Base-by-base conservation (phyloP, 92 coral and sea anemone species). In the Palythoa grandis region DNA sequence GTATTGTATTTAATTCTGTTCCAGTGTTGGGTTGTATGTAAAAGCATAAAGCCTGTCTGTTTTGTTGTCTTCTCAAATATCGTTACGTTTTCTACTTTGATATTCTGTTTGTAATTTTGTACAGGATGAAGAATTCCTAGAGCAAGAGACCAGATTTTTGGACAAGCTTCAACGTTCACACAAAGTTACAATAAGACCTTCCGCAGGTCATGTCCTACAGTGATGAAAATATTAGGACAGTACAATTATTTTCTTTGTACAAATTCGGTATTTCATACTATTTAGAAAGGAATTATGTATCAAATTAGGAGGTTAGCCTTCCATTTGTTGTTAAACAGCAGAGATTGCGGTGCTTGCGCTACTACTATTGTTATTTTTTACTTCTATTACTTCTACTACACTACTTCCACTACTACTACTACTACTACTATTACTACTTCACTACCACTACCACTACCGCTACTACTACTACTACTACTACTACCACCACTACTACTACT, bases 141-240 rank as follows among this genome's bases (percentile, higher is more conserved):
- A 80, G 63, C 74, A 80, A 80, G 85, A 80, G 60, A 80, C 74
- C 15, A 80, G 15, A 57, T 80, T 80, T 67, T 52, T 80, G 23
- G 75, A 80, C 74, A 80, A 48, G 48, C 85, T 80, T 66, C 85
- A 80, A 24, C 85, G 74, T 9, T 63, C 85, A 70, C 85, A 80
- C 74, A 57, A 43, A 67, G 19, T 29, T 1, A 54, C 68, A 57
- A 5, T 48, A 5, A 14, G 85, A 66, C 48, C 61, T 1, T 57
- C 83, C 15, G n/a, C 72, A 19, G 29, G 57, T 56, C 74, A 80
- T 12, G 60, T 65, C 3, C 85, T 40, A 20, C 85, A 40, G 75
- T 80, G 58, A 65, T 5, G 52, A 76, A 22, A 4, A 15, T 43
- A n/a, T 19, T 19, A 63, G 24, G 8, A 20, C 11, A 23, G 19